These are phyloP conservation scores for Zaprionus kolodkinae DNA, from an alignment of 1,140 invertebrate species.

Conservation along the genomic window DNA sequence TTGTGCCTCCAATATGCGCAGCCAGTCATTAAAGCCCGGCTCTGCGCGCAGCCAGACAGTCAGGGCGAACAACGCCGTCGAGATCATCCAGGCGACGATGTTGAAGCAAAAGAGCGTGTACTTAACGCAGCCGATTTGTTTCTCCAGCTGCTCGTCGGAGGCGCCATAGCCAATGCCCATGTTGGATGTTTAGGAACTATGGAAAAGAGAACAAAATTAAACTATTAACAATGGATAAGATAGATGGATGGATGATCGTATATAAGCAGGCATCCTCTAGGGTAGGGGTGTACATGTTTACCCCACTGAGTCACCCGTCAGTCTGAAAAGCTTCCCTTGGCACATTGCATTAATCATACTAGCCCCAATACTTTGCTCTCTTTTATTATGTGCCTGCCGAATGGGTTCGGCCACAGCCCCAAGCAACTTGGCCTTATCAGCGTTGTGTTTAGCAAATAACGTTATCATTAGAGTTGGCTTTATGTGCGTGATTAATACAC, in stretches of 20 bases:
- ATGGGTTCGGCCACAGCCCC: conserved; percentile 12
- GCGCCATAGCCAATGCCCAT: conserved; percentile 77
- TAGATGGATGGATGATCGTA: background rate
- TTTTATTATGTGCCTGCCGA: background rate
- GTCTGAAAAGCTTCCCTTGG: background rate
- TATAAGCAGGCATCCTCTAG: background rate
- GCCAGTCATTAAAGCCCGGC: conserved; percentile 91
- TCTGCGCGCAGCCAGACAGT: conserved; percentile 92
- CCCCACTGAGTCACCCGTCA: conserved; percentile 22
- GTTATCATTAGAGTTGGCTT: conserved; percentile 59
- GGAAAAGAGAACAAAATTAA: background rate
- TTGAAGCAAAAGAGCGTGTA: conserved; percentile 90
- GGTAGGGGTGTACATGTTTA: background rate
- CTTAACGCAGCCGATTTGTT: conserved; percentile 88
- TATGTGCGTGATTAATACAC: conserved; percentile 12
- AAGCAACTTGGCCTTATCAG: conserved; percentile 60
- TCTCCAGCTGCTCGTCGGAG: conserved; percentile 85
- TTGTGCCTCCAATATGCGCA: conserved; percentile 89
- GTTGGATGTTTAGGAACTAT: conserved; percentile 11
- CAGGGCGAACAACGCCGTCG: conserved; percentile 90
- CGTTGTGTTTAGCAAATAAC: conserved; percentile 71
- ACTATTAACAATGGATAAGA: background rate
- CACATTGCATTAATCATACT: conserved; percentile 37
- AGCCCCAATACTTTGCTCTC: conserved; percentile 1
- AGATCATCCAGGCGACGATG: conserved; percentile 89